These are phyloP conservation scores for Mythimna loreyi DNA, from an alignment of 2,888 invertebrate species.

Conservation along the genomic window DNA sequence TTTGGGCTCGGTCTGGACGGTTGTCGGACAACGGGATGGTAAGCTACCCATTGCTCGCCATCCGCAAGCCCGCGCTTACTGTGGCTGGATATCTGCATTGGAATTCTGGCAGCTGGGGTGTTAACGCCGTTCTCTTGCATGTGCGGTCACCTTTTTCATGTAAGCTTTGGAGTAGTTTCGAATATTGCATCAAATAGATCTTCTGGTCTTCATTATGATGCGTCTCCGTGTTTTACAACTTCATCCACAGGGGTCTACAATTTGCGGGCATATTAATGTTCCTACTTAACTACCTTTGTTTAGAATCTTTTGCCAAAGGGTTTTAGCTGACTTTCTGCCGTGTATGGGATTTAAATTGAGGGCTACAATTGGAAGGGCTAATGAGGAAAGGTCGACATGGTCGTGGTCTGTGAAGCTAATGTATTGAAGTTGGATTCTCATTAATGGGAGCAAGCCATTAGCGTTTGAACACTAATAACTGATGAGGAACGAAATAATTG, in stretches of 20 bases:
- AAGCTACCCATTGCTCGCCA: too few relatives aligned
- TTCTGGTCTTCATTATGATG: constrained; percentile 9
- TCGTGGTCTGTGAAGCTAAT: neutral
- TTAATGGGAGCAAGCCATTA: neutral
- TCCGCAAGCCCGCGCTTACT: too few relatives aligned
- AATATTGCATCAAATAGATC: neutral
- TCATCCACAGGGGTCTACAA: constrained; percentile 18
- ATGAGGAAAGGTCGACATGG: neutral
- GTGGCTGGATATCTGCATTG: too few relatives aligned
- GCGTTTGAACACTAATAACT: too few relatives aligned
- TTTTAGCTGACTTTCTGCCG: constrained; percentile 31
- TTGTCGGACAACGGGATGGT: too few relatives aligned
- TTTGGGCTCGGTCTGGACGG: too few relatives aligned
- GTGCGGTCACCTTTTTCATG: too few relatives aligned
- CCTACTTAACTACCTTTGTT: constrained; percentile 26
- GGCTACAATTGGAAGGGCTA: constrained; percentile 8
- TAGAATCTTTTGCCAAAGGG: constrained; percentile 26
- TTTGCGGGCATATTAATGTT: constrained; percentile 43
- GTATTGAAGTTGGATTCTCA: neutral
- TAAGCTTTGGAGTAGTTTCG: too few relatives aligned
- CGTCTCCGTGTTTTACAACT: constrained; percentile 8
- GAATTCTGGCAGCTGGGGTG: too few relatives aligned
- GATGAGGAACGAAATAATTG: too few relatives aligned
- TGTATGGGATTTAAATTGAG: neutral
- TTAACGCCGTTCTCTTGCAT: too few relatives aligned